Evolutionary conservation across 2,888 invertebrate species (phyloP).

Genomic region (Agelastica alni): DNA sequence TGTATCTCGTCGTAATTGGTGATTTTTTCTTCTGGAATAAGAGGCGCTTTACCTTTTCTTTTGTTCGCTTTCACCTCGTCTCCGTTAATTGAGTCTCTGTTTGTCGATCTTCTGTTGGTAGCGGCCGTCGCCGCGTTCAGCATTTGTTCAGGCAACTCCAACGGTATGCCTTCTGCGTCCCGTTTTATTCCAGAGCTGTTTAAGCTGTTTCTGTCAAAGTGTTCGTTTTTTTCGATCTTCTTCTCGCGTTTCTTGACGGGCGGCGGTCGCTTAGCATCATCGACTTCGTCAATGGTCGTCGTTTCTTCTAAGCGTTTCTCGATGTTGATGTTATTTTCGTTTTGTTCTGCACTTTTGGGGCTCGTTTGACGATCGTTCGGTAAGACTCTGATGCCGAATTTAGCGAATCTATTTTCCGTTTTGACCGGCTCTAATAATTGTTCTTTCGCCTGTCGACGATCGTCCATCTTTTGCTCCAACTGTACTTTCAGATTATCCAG

Average conservation of each 20-base stretch:
- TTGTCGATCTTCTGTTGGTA: slow-evolving; percentile 63
- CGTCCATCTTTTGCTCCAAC: slow-evolving; percentile 47
- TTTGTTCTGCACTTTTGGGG: slow-evolving; percentile 51
- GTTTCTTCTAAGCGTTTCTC: slow-evolving; percentile 41
- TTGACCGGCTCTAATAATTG: slow-evolving; percentile 61
- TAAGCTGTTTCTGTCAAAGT: slow-evolving; percentile 56
- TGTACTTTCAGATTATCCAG: slow-evolving; percentile 49
- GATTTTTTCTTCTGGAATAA: slow-evolving; percentile 60
- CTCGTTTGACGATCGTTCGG: slow-evolving; percentile 54
- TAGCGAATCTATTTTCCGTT: slow-evolving; percentile 63
- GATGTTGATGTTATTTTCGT: slow-evolving; percentile 54
- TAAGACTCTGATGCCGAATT: slow-evolving; percentile 71
- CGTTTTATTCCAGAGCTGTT: slow-evolving; percentile 66
- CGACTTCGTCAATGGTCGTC: slow-evolving; percentile 59
- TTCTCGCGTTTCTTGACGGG: slow-evolving; percentile 60
- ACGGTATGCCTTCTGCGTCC: slow-evolving; percentile 66
- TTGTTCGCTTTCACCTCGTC: slow-evolving; percentile 59
- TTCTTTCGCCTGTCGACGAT: slow-evolving; percentile 44
- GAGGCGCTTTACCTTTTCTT: slow-evolving; percentile 76
- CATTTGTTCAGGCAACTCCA: slow-evolving; percentile 73
- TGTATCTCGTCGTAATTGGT: slow-evolving; percentile 61
- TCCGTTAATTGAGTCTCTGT: slow-evolving; percentile 29
- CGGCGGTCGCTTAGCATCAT: slow-evolving; percentile 55
- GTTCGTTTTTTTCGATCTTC: slow-evolving; percentile 43
- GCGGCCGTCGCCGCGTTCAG: slow-evolving; percentile 74